Evolutionary conservation across 2,797 vertebrate genomes (phyloP).

Genomic region (Cetoscarus ocellatus): DNA sequence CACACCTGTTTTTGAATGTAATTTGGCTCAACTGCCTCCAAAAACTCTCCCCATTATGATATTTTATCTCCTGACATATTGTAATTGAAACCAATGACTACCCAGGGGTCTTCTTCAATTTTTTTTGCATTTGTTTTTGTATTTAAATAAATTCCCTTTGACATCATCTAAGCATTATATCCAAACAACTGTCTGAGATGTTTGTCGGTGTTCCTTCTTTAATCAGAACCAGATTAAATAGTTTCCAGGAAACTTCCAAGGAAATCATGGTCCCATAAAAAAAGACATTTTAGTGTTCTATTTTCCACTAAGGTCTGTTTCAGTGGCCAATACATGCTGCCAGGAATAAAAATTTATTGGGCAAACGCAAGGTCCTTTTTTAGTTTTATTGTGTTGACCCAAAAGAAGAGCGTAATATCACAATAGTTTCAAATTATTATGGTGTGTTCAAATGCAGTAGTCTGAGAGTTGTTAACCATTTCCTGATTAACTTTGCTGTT

Average conservation of each 20-base stretch:
- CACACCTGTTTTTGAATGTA: too few species aligned
- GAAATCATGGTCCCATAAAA: slow-evolving; percentile 15
- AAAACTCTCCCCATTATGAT: neutral
- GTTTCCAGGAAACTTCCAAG: slow-evolving; percentile 14
- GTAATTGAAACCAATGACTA: neutral
- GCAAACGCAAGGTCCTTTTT: neutral
- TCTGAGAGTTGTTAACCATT: neutral
- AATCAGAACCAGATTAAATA: slow-evolving; percentile 20
- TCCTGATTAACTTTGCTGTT: neutral
- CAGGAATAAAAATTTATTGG: slow-evolving; percentile 11
- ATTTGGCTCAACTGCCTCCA: neutral
- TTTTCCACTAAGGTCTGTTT: slow-evolving; percentile 18
- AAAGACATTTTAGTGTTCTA: neutral
- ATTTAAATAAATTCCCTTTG: neutral
- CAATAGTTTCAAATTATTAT: neutral
- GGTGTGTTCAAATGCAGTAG: neutral
- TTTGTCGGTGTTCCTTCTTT: neutral
- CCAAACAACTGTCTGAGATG: neutral
- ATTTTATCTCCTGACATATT: neutral
- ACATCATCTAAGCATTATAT: slow-evolving; percentile 2
- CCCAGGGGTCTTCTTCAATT: too few species aligned
- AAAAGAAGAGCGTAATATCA: neutral
- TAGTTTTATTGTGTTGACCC: slow-evolving; percentile 10
- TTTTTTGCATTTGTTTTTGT: neutral
- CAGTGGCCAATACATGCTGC: neutral